Base-by-base conservation (phyloP, 2,113 vertebrate genomes). In the Lucifuga dentata region DNA sequence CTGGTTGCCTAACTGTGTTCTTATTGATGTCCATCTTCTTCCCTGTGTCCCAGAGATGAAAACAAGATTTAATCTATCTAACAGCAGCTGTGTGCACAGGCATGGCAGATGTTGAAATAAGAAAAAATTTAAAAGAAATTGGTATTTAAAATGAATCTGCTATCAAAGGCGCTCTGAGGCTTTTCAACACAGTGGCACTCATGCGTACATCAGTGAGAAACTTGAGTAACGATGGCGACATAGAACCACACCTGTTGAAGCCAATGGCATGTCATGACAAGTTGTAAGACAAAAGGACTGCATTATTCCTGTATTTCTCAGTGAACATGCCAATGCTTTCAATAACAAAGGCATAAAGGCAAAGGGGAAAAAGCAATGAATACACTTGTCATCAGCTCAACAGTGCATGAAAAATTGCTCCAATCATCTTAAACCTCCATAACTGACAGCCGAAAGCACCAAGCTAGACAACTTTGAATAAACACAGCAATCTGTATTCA, bases 21-120 rank as follows among this genome's bases (percentile, higher is more conserved):
- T 78, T 81, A 91, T 86, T 84, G 81, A 88, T 88, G 80, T 72
- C 79, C 68, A 64, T 86, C 74, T 75, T 77, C 50, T 40, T 46
- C 64, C 61, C 50, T 41, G 50, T 11, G 72, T 71, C 38, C 45
- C 8, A 0, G 44, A 55, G 78, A 85, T 26, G 70, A 78, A 71
- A 39, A 71, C 21, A 43, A 76, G 80, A 90, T 81, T 86, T 82
- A 90, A 76, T 43, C 45, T 8, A 29, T 77, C 35, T 53, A 23
- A 71, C 85, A 80, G 86, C 89, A 81, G 89, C 75, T 52, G 48
- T 48, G 68, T 50, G 53, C 39, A 74, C 41, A 48, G 43, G 53
- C 20, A 75, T 29, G 26, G 41, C 13, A 40, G 49, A 11, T 43
- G 53, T 24, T 17, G 68, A 46, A 21, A 73, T 39, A 21, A 69